A percentile compares a stretch with the other conserved stretches of the same genome.
These are phyloP conservation scores for Drosophila infuscata DNA, from an alignment of 2,888 invertebrate species.

Conservation along the genomic window DNA sequence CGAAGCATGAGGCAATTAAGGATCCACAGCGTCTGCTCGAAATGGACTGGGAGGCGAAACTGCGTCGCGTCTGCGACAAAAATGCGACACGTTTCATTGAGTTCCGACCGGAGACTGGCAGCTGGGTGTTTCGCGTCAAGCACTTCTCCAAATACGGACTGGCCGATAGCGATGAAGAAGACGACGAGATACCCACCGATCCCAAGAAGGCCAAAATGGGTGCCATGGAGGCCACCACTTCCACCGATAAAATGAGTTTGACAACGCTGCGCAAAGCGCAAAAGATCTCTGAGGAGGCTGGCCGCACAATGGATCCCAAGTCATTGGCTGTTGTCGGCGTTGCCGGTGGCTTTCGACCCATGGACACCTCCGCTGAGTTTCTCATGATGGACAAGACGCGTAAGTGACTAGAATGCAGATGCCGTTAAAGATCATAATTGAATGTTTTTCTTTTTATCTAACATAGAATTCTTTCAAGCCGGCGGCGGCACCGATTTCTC, in stretches of 20 bases:
- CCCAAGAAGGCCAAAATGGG: constrained; percentile 84
- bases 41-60: constrained; percentile 94
- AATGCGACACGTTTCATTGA: constrained; percentile 97
- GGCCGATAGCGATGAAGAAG: constrained; percentile 96
- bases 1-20: constrained; percentile 91
- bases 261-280: constrained; percentile 67
- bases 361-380: constrained; percentile 81
- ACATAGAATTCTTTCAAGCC: constrained; percentile 79
- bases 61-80: constrained; percentile 93
- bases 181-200: constrained; percentile 88
- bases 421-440: neutral
- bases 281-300: constrained; percentile 72
- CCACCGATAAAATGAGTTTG: constrained; percentile 64
- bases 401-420: constrained; percentile 34
- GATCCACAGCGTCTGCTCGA: constrained; percentile 91
- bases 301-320: constrained; percentile 74
- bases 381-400: constrained; percentile 83
- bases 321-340: constrained; percentile 42
- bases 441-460: neutral
- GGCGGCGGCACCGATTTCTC: constrained; percentile 72
- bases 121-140: constrained; percentile 98
- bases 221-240: constrained; percentile 22
- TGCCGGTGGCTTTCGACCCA: constrained; percentile 65
- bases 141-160: constrained; percentile 98
- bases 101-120: constrained; percentile 97